Conservation (phyloP, 2,888 invertebrate genomes). For the Leucophora obtusa region DNA sequence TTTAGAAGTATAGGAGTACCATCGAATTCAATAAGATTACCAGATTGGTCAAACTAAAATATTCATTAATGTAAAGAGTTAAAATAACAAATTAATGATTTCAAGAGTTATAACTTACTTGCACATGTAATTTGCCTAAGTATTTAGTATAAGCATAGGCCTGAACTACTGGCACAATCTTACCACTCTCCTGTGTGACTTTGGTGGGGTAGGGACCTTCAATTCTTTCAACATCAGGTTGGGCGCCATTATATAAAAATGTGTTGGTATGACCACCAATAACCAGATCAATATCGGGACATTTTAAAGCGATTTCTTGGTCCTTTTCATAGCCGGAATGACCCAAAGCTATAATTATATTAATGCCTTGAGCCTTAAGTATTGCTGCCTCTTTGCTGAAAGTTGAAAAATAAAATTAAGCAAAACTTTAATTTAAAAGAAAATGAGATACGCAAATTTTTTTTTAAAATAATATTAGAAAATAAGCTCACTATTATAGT, state of each 20-base stretch:
- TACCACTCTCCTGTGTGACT: slow-evolving; percentile 84
- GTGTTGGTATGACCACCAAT: slow-evolving; percentile 94
- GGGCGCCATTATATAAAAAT: slow-evolving; percentile 88
- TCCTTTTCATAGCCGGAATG: slow-evolving; percentile 92
- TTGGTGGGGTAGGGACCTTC: slow-evolving; percentile 89
- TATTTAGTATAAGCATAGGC: slow-evolving; percentile 95
- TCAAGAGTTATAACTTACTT: slow-evolving; percentile 63
- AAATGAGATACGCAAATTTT: too few relatives aligned
- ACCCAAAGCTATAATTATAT: slow-evolving; percentile 92
- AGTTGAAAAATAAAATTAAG: too few relatives aligned
- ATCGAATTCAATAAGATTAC: slow-evolving; percentile 83
- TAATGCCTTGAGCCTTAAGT: slow-evolving; percentile 83
- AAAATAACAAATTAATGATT: too few relatives aligned
- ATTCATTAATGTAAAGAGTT: background rate
- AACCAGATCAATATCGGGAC: slow-evolving; percentile 90
- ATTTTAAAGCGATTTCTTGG: slow-evolving; percentile 85
- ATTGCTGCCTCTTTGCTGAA: slow-evolving; percentile 81
- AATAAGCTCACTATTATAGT: too few relatives aligned
- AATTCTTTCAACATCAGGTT: slow-evolving; percentile 84
- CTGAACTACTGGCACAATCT: slow-evolving; percentile 90
- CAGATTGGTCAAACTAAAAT: slow-evolving; percentile 83
- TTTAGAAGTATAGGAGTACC: slow-evolving; percentile 90
- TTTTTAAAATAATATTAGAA: too few relatives aligned
- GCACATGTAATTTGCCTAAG: slow-evolving; percentile 86
- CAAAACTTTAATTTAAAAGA: too few relatives aligned